Evolutionary conservation across 2,797 vertebrate species (phyloP), one percentile per base, ranked within the genome.

Genomic region (Acipenser transmontanus): DNA sequence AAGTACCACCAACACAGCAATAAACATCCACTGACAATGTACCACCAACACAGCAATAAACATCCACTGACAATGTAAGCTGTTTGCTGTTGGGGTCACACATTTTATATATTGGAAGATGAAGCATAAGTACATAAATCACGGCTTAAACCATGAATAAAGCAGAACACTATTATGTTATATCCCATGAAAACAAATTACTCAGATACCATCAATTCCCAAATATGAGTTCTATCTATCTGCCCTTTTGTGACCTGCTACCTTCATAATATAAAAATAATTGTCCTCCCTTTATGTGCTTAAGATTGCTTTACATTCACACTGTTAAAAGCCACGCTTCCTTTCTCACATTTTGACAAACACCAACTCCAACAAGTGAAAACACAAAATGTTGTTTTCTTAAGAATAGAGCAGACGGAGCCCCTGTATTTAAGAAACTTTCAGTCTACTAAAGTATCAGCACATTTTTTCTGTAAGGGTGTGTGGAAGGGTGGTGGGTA

Each of bases 1-100:
- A 34, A 34, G 4, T 34, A 34, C 34, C 34, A 34, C 3, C 34
- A n/a, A n/a, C n/a, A n/a, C n/a, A n/a, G n/a, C n/a, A n/a, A n/a
- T n/a, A n/a, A n/a, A n/a, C n/a, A n/a, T n/a, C n/a, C n/a, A n/a
- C n/a, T n/a, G n/a, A n/a, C n/a, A n/a, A n/a, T n/a, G n/a, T n/a
- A n/a, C n/a, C n/a, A n/a, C n/a, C n/a, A 34, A 4, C 34, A 56
- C 54, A 7, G 72, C 69, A 74, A 75, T 84, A 85, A 86, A 86
- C 73, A 81, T 80, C 72, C 68, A 67, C 72, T 77, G 84, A 84
- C 81, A 72, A 72, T 62, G 59, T 71, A 70, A 66, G 68, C 13
- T 59, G 62, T 64, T 65, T 14, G 49, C n/a, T 50, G 6, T 65
- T 50, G 60, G 8, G 11, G 61, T 52, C 7, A 7, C 4, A 49